phyloP scores from a whole-genome alignment of 1,140 invertebrate genomes.

The Heliothis virescens region DNA sequence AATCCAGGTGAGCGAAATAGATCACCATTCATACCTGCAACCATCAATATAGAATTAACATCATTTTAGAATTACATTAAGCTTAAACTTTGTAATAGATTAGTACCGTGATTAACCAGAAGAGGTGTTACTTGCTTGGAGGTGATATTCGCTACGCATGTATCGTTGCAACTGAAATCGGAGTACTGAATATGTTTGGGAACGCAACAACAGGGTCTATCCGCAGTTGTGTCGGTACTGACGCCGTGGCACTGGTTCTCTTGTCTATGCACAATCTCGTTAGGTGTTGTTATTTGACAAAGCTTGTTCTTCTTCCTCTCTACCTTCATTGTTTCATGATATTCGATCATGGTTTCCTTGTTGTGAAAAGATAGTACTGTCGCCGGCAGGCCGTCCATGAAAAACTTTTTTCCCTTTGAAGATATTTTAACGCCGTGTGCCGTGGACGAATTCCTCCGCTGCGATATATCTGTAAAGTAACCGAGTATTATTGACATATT shows the following conservation, averaged over 20 bases:
- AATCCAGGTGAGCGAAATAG: too few relatives aligned
- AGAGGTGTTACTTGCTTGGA: conserved; percentile 49
- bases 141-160: neutral
- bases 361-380: neutral
- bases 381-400: neutral
- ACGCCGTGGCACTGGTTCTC: neutral
- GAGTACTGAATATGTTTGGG: neutral
- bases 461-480: too few relatives aligned
- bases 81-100: neutral
- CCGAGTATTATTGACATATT: too few relatives aligned
- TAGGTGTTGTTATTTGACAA: conserved; percentile 5
- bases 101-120: neutral
- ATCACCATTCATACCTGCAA: too few relatives aligned
- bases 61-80: too few relatives aligned
- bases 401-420: conserved; percentile 40
- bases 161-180: conserved; percentile 1
- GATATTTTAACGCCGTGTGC: conserved; percentile 47
- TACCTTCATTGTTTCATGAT: neutral
- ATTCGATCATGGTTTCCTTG: neutral
- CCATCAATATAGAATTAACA: too few relatives aligned
- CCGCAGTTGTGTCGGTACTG: conserved; percentile 60
- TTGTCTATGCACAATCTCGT: neutral
- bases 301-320: neutral
- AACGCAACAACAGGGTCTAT: conserved; percentile 65
- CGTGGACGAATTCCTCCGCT: neutral